A percentile compares a stretch with the other conserved stretches of the same genome.
These are phyloP conservation scores for Drosophila chauvacae DNA, from an alignment of 1,140 invertebrate species.

Conservation along the genomic window DNA sequence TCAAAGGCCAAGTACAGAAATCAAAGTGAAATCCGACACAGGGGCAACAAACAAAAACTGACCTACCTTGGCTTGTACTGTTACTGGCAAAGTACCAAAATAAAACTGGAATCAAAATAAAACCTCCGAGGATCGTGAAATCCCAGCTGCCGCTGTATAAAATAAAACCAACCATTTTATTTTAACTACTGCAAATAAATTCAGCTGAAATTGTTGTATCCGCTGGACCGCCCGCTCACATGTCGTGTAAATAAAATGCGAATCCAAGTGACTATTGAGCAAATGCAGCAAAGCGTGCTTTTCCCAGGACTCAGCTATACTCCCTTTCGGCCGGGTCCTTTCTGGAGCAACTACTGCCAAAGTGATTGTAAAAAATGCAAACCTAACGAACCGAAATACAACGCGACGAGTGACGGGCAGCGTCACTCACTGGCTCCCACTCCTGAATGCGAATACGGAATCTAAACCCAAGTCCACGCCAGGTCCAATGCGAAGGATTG, in stretches of 20 bases:
- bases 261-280: constrained; percentile 76
- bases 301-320: constrained; percentile 2
- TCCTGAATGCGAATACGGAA: constrained; percentile 21
- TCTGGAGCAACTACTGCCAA: constrained; percentile 51
- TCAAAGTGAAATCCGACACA: constrained; percentile 10
- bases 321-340: background rate
- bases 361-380: constrained; percentile 82
- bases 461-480: constrained; percentile 37
- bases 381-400: constrained; percentile 81
- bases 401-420: constrained; percentile 72
- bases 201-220: constrained; percentile 70
- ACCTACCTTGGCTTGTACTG: constrained; percentile 24
- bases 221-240: constrained; percentile 43
- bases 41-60: constrained; percentile 18
- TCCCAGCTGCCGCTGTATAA: constrained; percentile 56
- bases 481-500: constrained; percentile 1
- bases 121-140: constrained; percentile 20
- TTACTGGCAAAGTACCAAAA: constrained; percentile 32
- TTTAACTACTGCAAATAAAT: constrained; percentile 78
- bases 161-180: constrained; percentile 80
- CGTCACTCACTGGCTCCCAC: constrained; percentile 44
- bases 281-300: constrained; percentile 57
- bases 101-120: constrained; percentile 37
- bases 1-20: constrained; percentile 54
- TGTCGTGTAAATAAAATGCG: constrained; percentile 78